Conservation (phyloP, 1,140 invertebrate species). For the Samia ricini region DNA sequence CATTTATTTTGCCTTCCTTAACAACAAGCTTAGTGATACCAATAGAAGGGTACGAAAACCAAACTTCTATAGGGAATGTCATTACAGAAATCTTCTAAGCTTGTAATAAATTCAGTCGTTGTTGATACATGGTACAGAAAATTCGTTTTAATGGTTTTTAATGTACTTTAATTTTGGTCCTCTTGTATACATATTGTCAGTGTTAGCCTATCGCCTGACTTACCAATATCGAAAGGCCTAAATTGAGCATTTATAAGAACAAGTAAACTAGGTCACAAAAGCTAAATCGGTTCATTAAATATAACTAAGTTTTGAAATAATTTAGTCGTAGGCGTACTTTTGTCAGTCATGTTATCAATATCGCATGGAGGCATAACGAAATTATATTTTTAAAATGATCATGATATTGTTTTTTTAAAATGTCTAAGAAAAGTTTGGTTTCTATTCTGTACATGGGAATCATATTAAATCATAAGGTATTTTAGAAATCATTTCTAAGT, state of each 20-base stretch:
- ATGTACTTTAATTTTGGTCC: background rate
- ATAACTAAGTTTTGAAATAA: too few relatives aligned
- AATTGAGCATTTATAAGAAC: too few relatives aligned
- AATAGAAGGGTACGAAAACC: slow-evolving; percentile 25
- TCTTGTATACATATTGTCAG: background rate
- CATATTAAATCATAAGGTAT: too few relatives aligned
- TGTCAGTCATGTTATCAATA: too few relatives aligned
- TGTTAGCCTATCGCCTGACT: background rate
- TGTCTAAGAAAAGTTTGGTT: too few relatives aligned
- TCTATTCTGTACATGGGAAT: too few relatives aligned
- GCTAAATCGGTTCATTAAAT: too few relatives aligned
- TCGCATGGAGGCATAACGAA: too few relatives aligned
- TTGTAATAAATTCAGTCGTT: slow-evolving; percentile 36
- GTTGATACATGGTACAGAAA: slow-evolving; percentile 41
- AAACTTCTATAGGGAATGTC: slow-evolving; percentile 44
- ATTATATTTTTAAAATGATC: too few relatives aligned
- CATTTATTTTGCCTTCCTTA: slow-evolving; percentile 10
- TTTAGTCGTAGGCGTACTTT: too few relatives aligned
- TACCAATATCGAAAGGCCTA: background rate
- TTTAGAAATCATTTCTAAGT: background rate
- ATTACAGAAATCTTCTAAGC: slow-evolving; percentile 37
- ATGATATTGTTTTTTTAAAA: too few relatives aligned
- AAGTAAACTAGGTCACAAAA: too few relatives aligned
- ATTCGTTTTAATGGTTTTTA: slow-evolving; percentile 24
- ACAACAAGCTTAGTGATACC: slow-evolving; percentile 17